Percentiles rank a stretch among this genome's conserved stretches.
Conservation (phyloP, 2,888 invertebrate genomes). For the Candidula unifasciata region DNA sequence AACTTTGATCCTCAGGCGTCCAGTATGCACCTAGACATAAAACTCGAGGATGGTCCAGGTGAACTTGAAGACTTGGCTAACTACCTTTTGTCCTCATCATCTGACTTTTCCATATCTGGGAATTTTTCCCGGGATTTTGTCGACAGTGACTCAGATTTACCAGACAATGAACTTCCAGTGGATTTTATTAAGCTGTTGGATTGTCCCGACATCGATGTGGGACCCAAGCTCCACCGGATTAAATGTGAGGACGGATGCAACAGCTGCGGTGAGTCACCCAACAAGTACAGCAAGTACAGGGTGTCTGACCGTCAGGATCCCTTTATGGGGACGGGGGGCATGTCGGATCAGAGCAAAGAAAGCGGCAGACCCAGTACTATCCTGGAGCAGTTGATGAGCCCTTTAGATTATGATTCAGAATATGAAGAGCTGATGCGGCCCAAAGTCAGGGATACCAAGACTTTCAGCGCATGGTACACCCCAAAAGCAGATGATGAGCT, state of each 20-base stretch:
- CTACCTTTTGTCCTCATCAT: background rate
- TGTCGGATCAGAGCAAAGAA: background rate
- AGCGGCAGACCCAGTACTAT: conserved; percentile 3
- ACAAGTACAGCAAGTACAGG: conserved; percentile 31
- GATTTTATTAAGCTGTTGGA: conserved; percentile 44
- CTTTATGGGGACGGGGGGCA: conserved; percentile 38
- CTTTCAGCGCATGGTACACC: conserved; percentile 16
- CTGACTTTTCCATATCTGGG: background rate
- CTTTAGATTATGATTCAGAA: conserved; percentile 16
- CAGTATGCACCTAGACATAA: conserved; percentile 10
- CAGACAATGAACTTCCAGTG: conserved; percentile 42
- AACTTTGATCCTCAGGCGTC: background rate
- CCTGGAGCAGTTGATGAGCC: background rate
- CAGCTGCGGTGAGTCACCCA: conserved; percentile 3
- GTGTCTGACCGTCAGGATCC: conserved; percentile 37
- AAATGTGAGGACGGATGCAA: conserved; percentile 32
- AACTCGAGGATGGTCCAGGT: background rate
- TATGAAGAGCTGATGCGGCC: background rate
- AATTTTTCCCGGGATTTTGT: background rate
- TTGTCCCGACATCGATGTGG: background rate
- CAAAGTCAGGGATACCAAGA: background rate
- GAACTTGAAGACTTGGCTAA: background rate
- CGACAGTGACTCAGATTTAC: conserved; percentile 42
- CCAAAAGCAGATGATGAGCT: conserved; percentile 5
- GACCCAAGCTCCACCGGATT: background rate